These are phyloP conservation scores for Poicephalus meyeri DNA, from an alignment of 2,113 vertebrate species.

Conservation along the genomic window DNA sequence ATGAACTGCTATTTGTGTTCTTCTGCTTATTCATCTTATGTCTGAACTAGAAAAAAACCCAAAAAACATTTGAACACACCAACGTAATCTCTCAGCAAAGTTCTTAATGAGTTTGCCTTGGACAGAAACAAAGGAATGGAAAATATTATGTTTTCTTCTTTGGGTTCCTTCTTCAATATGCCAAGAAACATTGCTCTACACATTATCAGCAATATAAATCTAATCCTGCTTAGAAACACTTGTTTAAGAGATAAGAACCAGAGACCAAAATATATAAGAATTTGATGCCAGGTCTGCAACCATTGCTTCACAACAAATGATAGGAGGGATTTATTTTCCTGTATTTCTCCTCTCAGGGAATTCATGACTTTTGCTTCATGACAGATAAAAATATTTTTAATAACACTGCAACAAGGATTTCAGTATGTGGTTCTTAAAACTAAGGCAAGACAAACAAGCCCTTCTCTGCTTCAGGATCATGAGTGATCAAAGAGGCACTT, in stretches of 20 bases:
- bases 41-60: not conserved
- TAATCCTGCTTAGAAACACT: constrained; percentile 35
- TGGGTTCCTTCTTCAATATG: not conserved
- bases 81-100: not conserved
- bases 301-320: not conserved
- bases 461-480: not conserved
- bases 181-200: not conserved
- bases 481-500: not conserved
- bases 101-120: not conserved
- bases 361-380: constrained; percentile 6
- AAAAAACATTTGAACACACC: not conserved
- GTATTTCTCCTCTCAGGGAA: constrained; percentile 1
- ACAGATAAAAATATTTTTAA: constrained; percentile 63
- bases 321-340: not conserved
- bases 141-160: not conserved
- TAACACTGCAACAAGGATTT: not conserved
- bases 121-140: constrained; percentile 12
- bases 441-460: not conserved
- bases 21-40: not conserved
- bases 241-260: constrained; percentile 21
- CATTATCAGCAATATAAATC: constrained; percentile 32
- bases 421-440: not conserved
- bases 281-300: not conserved
- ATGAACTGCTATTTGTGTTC: not conserved
- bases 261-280: not conserved